A percentile compares a stretch with the other conserved stretches of the same genome.
Evolutionary conservation across 2,113 vertebrate species (phyloP).

Genomic region (Anarhynchus alexandrinus): DNA sequence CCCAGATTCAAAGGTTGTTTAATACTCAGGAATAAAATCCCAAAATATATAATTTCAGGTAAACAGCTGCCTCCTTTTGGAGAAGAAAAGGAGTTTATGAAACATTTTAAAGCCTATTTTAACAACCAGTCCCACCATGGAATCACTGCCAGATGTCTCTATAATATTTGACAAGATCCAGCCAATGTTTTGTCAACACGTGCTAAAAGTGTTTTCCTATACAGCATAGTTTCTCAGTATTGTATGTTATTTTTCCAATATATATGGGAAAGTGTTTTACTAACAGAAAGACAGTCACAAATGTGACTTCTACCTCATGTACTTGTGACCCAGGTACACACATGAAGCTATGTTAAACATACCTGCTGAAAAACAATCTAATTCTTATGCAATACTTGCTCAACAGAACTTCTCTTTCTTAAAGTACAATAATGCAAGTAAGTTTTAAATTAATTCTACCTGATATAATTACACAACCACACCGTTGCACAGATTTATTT

Average conservation of each 20-base stretch:
- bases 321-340: neutral
- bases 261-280: neutral
- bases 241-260: neutral
- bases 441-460: neutral
- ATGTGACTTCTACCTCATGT: neutral
- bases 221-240: neutral
- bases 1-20: neutral
- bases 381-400: neutral
- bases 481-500: neutral
- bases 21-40: neutral
- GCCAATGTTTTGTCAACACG: neutral
- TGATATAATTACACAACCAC: neutral
- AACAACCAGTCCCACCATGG: neutral
- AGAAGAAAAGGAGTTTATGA: neutral
- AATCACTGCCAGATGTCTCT: slow-evolving; percentile 16
- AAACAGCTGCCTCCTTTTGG: neutral
- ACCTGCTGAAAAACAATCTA: neutral
- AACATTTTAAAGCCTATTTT: neutral
- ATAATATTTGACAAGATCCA: neutral
- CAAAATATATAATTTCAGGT: neutral
- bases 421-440: neutral
- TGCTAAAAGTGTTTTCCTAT: neutral
- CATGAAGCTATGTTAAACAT: neutral
- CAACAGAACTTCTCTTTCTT: neutral
- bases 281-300: neutral